These are phyloP conservation scores for Leptinotarsa lineolata DNA, from an alignment of 1,140 invertebrate genomes.

Conservation along the genomic window DNA sequence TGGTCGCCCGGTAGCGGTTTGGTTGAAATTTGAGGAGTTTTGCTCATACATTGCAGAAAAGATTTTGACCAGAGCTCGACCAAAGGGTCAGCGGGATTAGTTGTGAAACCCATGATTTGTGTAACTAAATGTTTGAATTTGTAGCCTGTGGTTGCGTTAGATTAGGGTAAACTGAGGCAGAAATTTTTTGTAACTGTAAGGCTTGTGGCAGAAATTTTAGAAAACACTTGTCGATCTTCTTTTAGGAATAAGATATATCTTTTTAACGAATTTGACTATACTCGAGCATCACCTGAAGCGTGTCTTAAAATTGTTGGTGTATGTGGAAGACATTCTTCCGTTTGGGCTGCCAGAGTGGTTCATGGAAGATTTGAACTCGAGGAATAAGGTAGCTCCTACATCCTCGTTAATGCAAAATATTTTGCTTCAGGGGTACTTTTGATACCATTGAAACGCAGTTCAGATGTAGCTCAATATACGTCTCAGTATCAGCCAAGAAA, in stretches of 20 bases:
- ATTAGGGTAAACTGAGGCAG: conserved; percentile 19
- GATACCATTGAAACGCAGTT: too few relatives aligned
- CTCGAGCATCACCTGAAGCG: conserved; percentile 41
- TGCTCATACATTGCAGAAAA: conserved; percentile 9
- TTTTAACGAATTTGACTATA: conserved; percentile 11
- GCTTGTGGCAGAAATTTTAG: conserved; percentile 34
- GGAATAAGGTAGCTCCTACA: background rate
- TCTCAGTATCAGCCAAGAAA: too few relatives aligned
- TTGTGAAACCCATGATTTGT: conserved; percentile 20
- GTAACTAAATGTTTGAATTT: conserved; percentile 6
- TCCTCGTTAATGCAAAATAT: background rate
- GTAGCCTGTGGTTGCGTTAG: background rate
- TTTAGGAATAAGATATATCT: conserved; percentile 26
- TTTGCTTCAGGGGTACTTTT: too few relatives aligned
- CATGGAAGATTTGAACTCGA: background rate
- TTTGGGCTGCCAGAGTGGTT: background rate
- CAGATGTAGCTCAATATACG: too few relatives aligned
- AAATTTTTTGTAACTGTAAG: conserved; percentile 36
- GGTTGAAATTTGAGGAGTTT: conserved; percentile 18
- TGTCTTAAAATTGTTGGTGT: conserved; percentile 36
- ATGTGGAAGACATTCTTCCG: background rate
- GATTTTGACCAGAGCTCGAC: conserved; percentile 11
- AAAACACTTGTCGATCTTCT: conserved; percentile 12
- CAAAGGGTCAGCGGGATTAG: background rate
- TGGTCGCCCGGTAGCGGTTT: conserved; percentile 2